These are phyloP conservation scores for Galago senegalensis DNA, from an alignment of 2,797 vertebrate genomes.

Conservation along the genomic window DNA sequence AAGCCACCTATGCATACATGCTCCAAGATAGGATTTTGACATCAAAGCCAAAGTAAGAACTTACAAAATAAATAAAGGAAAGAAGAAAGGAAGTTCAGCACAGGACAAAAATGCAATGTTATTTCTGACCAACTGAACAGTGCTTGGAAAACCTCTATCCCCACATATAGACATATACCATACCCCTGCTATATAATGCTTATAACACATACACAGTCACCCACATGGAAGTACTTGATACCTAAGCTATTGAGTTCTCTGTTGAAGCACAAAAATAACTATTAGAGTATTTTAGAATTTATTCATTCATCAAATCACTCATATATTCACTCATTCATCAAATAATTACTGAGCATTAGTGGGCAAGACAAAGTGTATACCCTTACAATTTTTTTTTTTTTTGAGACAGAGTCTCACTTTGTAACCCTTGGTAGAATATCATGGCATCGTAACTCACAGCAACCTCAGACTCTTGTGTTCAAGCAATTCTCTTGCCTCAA, in stretches of 20 bases:
- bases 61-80: background rate
- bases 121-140: slow-evolving; percentile 13
- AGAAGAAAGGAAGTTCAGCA: background rate
- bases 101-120: background rate
- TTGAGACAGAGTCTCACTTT: no score
- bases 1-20: slow-evolving; percentile 7
- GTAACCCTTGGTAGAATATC: no score
- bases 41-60: slow-evolving; percentile 37
- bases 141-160: background rate
- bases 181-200: background rate
- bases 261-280: slow-evolving; percentile 24
- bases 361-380: background rate
- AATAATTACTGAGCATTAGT: slow-evolving; percentile 13
- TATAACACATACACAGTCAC: background rate
- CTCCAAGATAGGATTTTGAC: slow-evolving; percentile 4
- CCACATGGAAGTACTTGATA: background rate
- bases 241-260: background rate
- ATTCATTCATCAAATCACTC: background rate
- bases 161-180: background rate
- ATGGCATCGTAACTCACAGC: no score
- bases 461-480: no score
- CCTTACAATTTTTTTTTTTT: background rate
- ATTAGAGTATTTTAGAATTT: background rate
- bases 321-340: slow-evolving; percentile 26
- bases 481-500: no score